Percentiles rank a stretch among this genome's conserved stretches.
These are phyloP conservation scores for Aurelia sp. DNA, from an alignment of 30 jellyfish, hydroid and myxozoan genomes.

Conservation along the genomic window DNA sequence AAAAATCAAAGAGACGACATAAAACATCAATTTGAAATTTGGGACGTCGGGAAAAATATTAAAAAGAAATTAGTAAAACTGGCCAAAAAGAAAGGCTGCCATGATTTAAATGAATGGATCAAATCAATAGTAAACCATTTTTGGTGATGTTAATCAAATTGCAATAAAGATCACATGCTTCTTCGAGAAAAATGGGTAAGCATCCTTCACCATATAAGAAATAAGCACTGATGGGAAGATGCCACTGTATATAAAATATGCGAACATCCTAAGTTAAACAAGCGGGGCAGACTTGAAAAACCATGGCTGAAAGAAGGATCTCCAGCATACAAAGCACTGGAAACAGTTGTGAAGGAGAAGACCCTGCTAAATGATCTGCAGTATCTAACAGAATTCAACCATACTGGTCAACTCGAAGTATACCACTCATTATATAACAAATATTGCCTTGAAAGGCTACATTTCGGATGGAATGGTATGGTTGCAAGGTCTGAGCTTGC, in stretches of 20 bases:
- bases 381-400: no score
- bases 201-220: constrained; percentile 35
- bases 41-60: constrained; percentile 52
- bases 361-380: no score
- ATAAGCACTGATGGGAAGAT: constrained; percentile 42
- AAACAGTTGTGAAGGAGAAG: no score
- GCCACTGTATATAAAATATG: constrained; percentile 12
- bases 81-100: constrained; percentile 9
- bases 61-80: constrained; percentile 32
- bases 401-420: no score
- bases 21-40: constrained; percentile 62
- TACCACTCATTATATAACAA: no score
- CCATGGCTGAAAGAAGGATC: constrained; percentile 26
- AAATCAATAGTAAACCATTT: constrained; percentile 34
- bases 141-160: constrained; percentile 69
- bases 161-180: constrained; percentile 16
- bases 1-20: constrained; percentile 19
- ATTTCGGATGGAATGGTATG: constrained; percentile 43
- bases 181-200: background rate
- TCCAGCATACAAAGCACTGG: no score
- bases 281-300: constrained; percentile 11
- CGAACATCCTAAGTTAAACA: constrained; percentile 11
- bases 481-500: constrained; percentile 56
- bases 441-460: no score
- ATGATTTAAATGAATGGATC: constrained; percentile 45